Conservation (phyloP, 2,888 invertebrate genomes). For the Griposia aprilina region DNA sequence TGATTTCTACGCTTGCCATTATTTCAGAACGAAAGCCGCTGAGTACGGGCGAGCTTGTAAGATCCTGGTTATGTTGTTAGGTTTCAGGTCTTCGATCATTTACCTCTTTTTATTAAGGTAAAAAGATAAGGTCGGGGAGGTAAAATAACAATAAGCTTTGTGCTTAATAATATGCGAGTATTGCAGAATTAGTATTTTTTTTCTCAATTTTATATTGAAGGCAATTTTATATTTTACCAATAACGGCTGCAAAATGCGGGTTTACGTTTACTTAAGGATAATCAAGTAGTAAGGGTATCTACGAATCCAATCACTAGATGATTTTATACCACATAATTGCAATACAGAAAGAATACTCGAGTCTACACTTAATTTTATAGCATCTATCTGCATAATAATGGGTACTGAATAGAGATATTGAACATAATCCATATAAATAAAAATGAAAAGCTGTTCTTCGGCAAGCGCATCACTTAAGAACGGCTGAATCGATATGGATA, state of each 20-base stretch:
- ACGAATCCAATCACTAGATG: conserved; percentile 2
- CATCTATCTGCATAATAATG: not conserved
- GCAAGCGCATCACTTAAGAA: too few relatives aligned
- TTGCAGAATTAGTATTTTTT: not conserved
- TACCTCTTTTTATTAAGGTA: not conserved
- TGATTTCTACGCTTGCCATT: conserved; percentile 57
- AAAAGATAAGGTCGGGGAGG: not conserved
- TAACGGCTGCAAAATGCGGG: not conserved
- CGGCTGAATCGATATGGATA: too few relatives aligned
- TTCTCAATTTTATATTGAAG: too few relatives aligned
- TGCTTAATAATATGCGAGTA: not conserved
- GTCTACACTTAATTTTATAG: not conserved
- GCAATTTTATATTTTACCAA: not conserved
- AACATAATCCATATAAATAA: too few relatives aligned
- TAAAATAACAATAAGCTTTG: not conserved
- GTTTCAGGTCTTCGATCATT: conserved; percentile 28
- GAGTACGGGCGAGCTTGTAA: conserved; percentile 29
- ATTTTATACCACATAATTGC: conserved; percentile 24
- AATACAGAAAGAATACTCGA: not conserved
- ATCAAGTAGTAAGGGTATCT: not conserved
- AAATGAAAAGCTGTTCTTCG: too few relatives aligned
- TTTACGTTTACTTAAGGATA: not conserved
- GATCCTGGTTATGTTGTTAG: conserved; percentile 20
- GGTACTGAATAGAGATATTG: not conserved
- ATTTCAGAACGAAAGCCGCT: conserved; percentile 58